Conservation (phyloP, 2,888 invertebrate species). For the Cristatella mucedo region DNA sequence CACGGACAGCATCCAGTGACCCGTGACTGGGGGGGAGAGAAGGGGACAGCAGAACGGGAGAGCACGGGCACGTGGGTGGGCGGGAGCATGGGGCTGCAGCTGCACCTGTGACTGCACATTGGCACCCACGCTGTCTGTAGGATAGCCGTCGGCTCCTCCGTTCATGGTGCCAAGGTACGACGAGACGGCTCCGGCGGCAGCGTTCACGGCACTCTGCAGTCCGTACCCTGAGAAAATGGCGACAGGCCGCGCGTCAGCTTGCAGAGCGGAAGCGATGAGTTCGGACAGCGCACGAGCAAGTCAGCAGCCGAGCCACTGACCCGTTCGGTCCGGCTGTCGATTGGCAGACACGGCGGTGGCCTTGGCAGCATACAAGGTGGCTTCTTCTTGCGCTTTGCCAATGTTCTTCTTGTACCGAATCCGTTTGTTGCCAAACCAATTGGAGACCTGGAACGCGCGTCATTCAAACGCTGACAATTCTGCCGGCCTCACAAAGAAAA, state of each 20-base stretch:
- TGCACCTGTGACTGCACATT: slow-evolving; percentile 40
- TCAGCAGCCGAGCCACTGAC: no score
- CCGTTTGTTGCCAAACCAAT: slow-evolving; percentile 99
- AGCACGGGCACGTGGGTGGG: background rate
- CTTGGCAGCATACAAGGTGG: slow-evolving; percentile 94
- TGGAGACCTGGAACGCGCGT: slow-evolving; percentile 80
- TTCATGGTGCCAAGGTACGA: no score
- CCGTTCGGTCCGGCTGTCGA: background rate
- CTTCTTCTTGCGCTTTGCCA: slow-evolving; percentile 97
- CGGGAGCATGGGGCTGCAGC: background rate
- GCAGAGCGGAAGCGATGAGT: no score
- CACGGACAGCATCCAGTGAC: no score
- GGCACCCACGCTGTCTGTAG: slow-evolving; percentile 35
- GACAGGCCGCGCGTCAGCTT: no score
- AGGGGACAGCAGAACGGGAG: background rate
- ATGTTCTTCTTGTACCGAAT: slow-evolving; percentile 99
- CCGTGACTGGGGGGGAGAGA: slow-evolving; percentile 1
- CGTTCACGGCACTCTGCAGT: no score
- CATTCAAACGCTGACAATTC: slow-evolving; percentile 11
- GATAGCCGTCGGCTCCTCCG: slow-evolving; percentile 62
- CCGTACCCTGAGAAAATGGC: no score
- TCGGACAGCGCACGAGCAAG: no score
- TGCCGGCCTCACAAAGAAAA: background rate
- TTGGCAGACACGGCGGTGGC: slow-evolving; percentile 50
- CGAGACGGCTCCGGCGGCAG: no score